Evolutionary conservation across 2,797 vertebrate species (phyloP).

Genomic region (Falco naumanni): DNA sequence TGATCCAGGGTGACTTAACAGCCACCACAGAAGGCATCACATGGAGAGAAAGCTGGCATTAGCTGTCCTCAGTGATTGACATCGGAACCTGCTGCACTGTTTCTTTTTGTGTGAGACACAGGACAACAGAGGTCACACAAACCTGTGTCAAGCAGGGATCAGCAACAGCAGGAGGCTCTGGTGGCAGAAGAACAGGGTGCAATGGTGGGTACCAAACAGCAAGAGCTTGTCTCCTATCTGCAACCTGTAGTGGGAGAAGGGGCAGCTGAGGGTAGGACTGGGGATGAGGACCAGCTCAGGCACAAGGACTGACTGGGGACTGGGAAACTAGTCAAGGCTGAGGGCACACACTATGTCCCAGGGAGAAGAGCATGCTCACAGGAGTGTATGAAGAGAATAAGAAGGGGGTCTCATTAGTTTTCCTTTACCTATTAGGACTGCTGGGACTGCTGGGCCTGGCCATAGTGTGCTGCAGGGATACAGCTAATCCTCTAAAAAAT

Average conservation of each 20-base stretch:
- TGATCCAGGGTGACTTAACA: neutral
- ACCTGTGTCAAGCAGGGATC: neutral
- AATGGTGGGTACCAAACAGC: neutral
- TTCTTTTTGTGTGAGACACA: neutral
- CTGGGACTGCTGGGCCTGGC: neutral
- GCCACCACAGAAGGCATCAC: neutral
- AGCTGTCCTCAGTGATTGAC: neutral
- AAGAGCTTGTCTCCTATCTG: neutral
- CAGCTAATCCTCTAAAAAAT: neutral
- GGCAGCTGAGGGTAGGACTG: neutral
- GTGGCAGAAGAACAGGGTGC: neutral
- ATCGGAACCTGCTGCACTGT: neutral
- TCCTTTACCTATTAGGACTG: neutral
- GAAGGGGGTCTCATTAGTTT: neutral
- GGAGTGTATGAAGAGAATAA: neutral
- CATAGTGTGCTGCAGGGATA: neutral
- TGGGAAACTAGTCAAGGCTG: neutral
- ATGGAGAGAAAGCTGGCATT: neutral
- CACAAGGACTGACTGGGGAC: neutral
- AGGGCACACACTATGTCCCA: fast-evolving
- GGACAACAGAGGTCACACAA: neutral
- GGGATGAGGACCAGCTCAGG: neutral
- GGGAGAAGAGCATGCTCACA: neutral
- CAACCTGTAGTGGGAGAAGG: neutral
- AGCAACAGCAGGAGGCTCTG: neutral